Evolutionary conservation across 53 echinoderm and acorn worm genomes (phyloP).

Genomic region (Luidia sarsii): DNA sequence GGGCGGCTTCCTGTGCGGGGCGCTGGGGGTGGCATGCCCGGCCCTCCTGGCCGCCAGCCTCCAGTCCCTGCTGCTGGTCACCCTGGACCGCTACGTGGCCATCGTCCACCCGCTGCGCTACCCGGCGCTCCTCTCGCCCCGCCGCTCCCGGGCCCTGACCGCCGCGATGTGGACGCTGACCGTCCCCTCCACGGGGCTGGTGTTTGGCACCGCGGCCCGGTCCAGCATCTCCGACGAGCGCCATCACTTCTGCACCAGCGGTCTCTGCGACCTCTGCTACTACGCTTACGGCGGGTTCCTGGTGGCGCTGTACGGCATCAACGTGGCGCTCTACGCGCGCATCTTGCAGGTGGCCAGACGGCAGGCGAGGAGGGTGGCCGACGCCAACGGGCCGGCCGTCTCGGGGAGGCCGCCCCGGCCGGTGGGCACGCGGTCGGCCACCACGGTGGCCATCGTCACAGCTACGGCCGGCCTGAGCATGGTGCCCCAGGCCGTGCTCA

Average conservation of each 20-base stretch:
- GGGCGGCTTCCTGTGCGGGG: not conserved
- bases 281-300: too few relatives aligned
- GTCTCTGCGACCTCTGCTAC: not conserved
- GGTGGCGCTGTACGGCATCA: too few relatives aligned
- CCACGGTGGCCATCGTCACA: constrained; percentile 20
- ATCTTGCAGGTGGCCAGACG: constrained; percentile 23
- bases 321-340: not conserved
- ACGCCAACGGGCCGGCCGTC: not conserved
- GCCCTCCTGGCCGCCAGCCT: not conserved
- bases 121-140: not conserved
- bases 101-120: constrained; percentile 17
- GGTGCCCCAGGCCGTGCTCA: not conserved
- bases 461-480: not conserved
- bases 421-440: constrained; percentile 5
- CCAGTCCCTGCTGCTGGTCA: not conserved
- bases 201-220: not conserved
- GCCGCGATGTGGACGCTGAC: not conserved
- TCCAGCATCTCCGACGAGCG: too few relatives aligned
- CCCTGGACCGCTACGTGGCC: constrained; percentile 16
- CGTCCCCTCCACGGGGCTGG: not conserved
- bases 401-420: too few relatives aligned
- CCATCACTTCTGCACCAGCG: too few relatives aligned
- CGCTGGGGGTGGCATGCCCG: not conserved
- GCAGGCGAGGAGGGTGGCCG: constrained; percentile 27
- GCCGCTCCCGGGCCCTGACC: not conserved